phyloP scores from a whole-genome alignment of 2,113 vertebrate genomes.

The Orthonyx spaldingii region DNA sequence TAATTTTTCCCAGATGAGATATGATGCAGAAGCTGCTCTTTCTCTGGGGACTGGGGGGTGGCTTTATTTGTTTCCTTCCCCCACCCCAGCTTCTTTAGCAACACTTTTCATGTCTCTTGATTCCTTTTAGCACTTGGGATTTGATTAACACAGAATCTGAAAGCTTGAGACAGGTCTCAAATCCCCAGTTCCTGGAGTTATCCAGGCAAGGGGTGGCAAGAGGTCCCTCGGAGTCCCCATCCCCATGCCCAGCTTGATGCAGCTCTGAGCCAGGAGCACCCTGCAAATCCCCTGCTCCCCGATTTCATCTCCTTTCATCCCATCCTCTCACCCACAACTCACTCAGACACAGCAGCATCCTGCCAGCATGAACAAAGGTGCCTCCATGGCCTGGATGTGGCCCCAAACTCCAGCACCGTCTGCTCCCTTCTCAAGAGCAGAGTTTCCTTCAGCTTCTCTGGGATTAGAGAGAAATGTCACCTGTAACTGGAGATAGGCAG shows the following conservation, averaged over 20 bases:
- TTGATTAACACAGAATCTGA: neutral
- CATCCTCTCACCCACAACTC: rapidly evolving
- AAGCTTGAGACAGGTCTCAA: neutral
- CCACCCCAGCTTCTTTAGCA: neutral
- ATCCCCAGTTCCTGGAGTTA: neutral
- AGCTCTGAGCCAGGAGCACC: neutral
- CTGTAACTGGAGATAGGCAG: neutral
- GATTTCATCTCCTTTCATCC: neutral
- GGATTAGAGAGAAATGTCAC: constrained; percentile 54
- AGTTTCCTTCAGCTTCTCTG: neutral
- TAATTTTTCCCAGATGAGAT: constrained; percentile 51
- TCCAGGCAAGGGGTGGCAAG: neutral
- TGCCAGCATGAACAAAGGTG: neutral
- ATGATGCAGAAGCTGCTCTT: constrained; percentile 8
- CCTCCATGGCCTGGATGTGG: neutral
- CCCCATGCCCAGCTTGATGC: rapidly evolving
- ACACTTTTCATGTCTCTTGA: neutral
- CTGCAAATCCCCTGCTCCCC: neutral
- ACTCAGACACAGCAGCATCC: neutral
- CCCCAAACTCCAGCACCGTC: neutral
- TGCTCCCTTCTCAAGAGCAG: neutral
- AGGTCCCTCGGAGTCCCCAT: neutral
- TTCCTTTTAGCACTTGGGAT: neutral
- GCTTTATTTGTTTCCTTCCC: constrained; percentile 9
- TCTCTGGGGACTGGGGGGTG: neutral